These are phyloP conservation scores for Zaprionus ornatus DNA, from an alignment of 1,140 invertebrate genomes.

Conservation along the genomic window DNA sequence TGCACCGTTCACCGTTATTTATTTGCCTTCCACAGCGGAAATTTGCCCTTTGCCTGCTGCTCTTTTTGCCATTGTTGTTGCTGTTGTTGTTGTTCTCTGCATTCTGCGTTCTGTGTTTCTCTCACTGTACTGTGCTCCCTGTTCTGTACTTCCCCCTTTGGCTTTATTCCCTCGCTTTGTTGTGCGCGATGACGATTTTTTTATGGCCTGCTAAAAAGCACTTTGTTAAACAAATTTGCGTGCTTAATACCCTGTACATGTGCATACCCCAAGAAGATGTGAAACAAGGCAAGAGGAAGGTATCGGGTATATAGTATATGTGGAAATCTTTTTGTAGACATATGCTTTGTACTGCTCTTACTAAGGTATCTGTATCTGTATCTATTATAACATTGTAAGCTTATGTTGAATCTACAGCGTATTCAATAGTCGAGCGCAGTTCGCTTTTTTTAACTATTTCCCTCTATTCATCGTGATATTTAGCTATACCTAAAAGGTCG, in stretches of 20 bases:
- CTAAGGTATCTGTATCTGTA: background rate
- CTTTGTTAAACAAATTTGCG: conserved; percentile 75
- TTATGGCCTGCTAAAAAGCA: conserved; percentile 70
- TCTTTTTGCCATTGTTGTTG: conserved; percentile 22
- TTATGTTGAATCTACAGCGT: background rate
- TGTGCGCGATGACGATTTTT: conserved; percentile 51
- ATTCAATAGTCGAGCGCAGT: background rate
- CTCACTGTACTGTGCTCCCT: background rate
- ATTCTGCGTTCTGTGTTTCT: background rate
- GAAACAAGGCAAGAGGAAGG: background rate
- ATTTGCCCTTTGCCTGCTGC: conserved; percentile 64
- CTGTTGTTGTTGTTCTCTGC: conserved; percentile 8
- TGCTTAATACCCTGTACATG: conserved; percentile 18
- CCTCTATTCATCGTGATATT: background rate
- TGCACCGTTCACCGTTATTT: conserved; percentile 59
- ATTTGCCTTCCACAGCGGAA: conserved; percentile 73
- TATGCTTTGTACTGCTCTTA: background rate
- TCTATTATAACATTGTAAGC: background rate
- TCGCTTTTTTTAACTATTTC: background rate
- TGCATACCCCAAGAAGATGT: background rate
- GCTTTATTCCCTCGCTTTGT: conserved; percentile 2
- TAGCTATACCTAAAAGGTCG: conserved; percentile 17
- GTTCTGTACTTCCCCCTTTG: background rate
- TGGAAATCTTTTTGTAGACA: background rate
- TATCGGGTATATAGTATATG: background rate